phyloP scores from a whole-genome alignment of 2,113 vertebrate genomes.

The Sorex araneus region DNA sequence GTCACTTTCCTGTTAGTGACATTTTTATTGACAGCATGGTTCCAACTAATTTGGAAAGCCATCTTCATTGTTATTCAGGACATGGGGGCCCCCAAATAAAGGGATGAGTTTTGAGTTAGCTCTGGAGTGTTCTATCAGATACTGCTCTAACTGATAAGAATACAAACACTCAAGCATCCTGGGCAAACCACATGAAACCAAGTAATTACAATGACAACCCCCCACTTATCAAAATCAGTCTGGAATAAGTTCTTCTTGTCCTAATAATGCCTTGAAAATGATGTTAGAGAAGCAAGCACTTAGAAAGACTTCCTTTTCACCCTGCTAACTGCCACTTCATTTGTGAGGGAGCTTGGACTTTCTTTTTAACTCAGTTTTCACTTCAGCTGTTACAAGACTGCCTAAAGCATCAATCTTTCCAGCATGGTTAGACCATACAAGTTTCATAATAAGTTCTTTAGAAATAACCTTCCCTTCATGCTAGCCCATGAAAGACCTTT shows the following conservation, averaged over 20 bases:
- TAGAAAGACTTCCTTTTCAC: slow-evolving; percentile 82
- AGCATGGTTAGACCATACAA: neutral
- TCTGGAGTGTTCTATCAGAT: slow-evolving; percentile 90
- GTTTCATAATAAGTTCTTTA: slow-evolving; percentile 7
- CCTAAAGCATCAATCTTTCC: slow-evolving; percentile 42
- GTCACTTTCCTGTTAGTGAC: slow-evolving; percentile 88
- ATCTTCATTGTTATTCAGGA: slow-evolving; percentile 87
- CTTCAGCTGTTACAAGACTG: slow-evolving; percentile 41
- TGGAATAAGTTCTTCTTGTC: slow-evolving; percentile 91
- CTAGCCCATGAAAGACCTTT: neutral
- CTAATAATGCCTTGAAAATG: slow-evolving; percentile 87
- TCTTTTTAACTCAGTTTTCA: slow-evolving; percentile 49
- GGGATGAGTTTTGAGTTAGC: slow-evolving; percentile 82
- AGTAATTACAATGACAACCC: slow-evolving; percentile 89
- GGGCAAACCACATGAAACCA: slow-evolving; percentile 90
- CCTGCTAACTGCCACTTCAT: slow-evolving; percentile 75
- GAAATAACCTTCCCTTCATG: slow-evolving; percentile 33
- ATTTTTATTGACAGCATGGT: slow-evolving; percentile 87
- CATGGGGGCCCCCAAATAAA: slow-evolving; percentile 91
- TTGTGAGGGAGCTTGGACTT: slow-evolving; percentile 22
- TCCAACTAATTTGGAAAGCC: slow-evolving; percentile 89
- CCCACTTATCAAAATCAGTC: slow-evolving; percentile 90
- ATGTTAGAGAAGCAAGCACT: slow-evolving; percentile 81
- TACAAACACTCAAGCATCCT: slow-evolving; percentile 90
- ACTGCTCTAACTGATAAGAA: slow-evolving; percentile 81